Conservation (phyloP, 2,113 vertebrate species). For the Dipodomys stephensi region DNA sequence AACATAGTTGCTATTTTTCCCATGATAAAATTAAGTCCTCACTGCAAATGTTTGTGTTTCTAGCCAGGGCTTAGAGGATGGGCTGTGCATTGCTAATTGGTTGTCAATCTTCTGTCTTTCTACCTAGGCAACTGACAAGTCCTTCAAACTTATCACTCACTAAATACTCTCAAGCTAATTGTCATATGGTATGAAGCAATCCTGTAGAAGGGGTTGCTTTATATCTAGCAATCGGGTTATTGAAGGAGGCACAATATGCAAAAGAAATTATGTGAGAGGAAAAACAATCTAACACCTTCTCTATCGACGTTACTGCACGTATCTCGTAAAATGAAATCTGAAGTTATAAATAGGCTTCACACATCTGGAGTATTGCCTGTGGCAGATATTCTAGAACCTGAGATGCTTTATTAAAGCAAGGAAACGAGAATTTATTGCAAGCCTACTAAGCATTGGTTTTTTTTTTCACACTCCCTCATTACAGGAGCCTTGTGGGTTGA, state of each 20-base stretch:
- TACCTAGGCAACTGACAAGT: conserved; percentile 14
- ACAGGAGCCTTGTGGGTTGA: background rate
- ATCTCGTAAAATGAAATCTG: conserved; percentile 68
- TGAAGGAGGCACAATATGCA: conserved; percentile 64
- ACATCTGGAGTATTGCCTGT: conserved; percentile 70
- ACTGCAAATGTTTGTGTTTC: conserved; percentile 40
- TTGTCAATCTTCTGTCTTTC: conserved; percentile 11
- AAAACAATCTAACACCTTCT: conserved; percentile 63
- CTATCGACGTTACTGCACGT: conserved; percentile 35
- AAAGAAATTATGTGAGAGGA: conserved; percentile 64
- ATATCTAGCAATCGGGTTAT: conserved; percentile 60
- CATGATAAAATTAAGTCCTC: conserved; percentile 64
- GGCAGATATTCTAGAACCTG: conserved; percentile 49
- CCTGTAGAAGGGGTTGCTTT: conserved; percentile 51
- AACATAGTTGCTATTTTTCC: conserved; percentile 69
- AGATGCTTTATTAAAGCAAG: conserved; percentile 7
- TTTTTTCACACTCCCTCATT: conserved; percentile 36
- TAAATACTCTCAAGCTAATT: conserved; percentile 29
- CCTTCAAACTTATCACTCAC: conserved; percentile 10
- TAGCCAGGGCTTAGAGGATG: conserved; percentile 41
- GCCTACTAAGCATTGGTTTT: conserved; percentile 22
- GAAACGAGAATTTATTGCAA: conserved; percentile 36
- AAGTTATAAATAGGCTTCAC: conserved; percentile 38
- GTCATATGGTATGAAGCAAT: conserved; percentile 18
- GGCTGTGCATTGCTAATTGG: background rate